A percentile compares a stretch with the other conserved stretches of the same genome.
Evolutionary conservation across 2,113 vertebrate genomes (phyloP).

Genomic region (Mesocricetus auratus): DNA sequence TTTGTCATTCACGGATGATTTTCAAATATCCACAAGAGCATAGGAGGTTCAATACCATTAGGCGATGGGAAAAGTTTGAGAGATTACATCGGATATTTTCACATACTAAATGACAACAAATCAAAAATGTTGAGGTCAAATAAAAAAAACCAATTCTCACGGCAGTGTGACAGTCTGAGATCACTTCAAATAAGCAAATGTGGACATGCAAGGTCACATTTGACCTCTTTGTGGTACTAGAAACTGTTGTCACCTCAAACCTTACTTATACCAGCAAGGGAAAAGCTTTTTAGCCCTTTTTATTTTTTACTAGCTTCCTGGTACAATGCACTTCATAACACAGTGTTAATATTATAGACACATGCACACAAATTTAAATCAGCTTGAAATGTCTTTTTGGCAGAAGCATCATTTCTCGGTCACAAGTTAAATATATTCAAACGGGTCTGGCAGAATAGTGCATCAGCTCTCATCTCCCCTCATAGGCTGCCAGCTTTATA

Average conservation of each 20-base stretch:
- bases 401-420: conserved; percentile 46
- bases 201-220: background rate
- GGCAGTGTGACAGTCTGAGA: background rate
- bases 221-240: background rate
- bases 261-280: background rate
- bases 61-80: conserved; percentile 61
- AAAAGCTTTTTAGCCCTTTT: background rate
- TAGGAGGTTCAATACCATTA: conserved; percentile 69
- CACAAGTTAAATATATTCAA: conserved; percentile 64
- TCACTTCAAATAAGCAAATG: background rate
- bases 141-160: conserved; percentile 55
- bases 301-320: background rate
- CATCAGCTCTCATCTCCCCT: background rate
- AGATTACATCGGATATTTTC: conserved; percentile 65
- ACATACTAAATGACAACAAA: conserved; percentile 70
- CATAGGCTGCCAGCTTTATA: background rate
- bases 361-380: conserved; percentile 41
- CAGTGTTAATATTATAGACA: background rate
- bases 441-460: background rate
- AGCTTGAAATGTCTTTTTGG: conserved; percentile 60
- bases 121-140: conserved; percentile 72
- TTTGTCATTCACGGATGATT: background rate
- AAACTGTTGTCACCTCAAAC: background rate
- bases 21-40: conserved; percentile 50
- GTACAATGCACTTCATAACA: conserved; percentile 46